Conservation (phyloP, 92 coral and sea anemone species). For the Galaxea fascicularis region DNA sequence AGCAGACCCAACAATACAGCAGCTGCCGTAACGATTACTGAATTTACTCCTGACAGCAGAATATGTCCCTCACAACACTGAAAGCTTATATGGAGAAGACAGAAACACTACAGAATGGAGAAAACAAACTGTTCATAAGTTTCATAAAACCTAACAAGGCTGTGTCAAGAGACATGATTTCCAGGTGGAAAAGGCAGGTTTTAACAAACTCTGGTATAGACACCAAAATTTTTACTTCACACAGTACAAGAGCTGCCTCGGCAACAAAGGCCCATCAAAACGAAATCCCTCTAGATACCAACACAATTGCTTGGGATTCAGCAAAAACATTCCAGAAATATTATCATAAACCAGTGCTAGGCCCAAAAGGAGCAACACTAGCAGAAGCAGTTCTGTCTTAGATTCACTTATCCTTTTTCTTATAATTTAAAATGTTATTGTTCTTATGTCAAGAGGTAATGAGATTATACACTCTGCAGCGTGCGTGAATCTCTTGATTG, state of each 20-base stretch:
- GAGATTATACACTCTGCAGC: conserved; percentile 43
- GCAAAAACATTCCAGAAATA: conserved; percentile 51
- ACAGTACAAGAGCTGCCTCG: conserved; percentile 73
- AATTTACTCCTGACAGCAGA: conserved; percentile 51
- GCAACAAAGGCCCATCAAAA: conserved; percentile 67
- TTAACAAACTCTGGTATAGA: conserved; percentile 59
- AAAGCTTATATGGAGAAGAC: conserved; percentile 56
- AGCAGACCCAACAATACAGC: conserved; percentile 57
- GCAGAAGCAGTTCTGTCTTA: conserved; percentile 52
- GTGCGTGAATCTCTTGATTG: conserved; percentile 23
- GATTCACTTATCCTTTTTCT: conserved; percentile 10
- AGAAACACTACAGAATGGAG: conserved; percentile 56
- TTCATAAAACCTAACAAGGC: conserved; percentile 65
- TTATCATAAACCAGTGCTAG: conserved; percentile 54
- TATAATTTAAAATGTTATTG: conserved; percentile 30
- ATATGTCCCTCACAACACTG: conserved; percentile 64
- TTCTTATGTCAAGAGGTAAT: conserved; percentile 45
- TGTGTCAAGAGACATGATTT: conserved; percentile 67
- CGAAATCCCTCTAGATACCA: conserved; percentile 61
- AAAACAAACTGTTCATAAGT: conserved; percentile 62
- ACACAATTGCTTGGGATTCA: conserved; percentile 63
- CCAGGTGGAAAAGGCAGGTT: conserved; percentile 67
- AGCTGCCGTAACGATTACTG: conserved; percentile 46
- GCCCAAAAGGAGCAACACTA: conserved; percentile 54
- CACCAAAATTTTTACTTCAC: conserved; percentile 47